Conservation (phyloP, 2,888 invertebrate genomes). For the Protophormia terraenovae region DNA sequence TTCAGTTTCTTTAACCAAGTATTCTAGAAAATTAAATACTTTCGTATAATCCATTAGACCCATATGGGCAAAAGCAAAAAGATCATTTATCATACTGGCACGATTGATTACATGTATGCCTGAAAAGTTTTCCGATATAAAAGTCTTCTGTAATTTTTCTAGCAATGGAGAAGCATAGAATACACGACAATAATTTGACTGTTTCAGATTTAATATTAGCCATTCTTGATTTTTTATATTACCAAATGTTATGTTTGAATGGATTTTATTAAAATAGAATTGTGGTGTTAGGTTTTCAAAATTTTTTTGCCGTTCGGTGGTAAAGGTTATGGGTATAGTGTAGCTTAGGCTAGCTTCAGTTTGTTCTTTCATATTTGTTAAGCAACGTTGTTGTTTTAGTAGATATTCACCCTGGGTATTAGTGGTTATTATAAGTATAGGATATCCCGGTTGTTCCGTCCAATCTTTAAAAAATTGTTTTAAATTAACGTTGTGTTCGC, state of each 20-base stretch:
- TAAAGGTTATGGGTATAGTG: constrained; percentile 77
- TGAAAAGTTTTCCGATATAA: constrained; percentile 68
- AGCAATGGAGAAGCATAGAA: constrained; percentile 86
- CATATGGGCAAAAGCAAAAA: constrained; percentile 85
- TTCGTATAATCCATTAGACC: constrained; percentile 82
- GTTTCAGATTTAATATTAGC: constrained; percentile 76
- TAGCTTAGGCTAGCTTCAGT: constrained; percentile 72
- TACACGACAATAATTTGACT: constrained; percentile 83
- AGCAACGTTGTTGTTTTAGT: constrained; percentile 73
- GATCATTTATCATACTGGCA: constrained; percentile 89
- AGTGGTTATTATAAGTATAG: constrained; percentile 83
- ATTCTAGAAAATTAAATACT: constrained; percentile 85
- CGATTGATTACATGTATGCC: constrained; percentile 83
- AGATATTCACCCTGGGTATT: constrained; percentile 45
- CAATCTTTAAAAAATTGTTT: constrained; percentile 82
- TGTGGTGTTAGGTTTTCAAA: constrained; percentile 73
- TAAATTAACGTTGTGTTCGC: constrained; percentile 74
- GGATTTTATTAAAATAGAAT: constrained; percentile 69
- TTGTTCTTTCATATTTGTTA: constrained; percentile 69
- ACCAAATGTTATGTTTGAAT: not conserved
- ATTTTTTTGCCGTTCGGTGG: constrained; percentile 72
- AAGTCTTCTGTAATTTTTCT: constrained; percentile 73
- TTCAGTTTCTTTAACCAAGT: constrained; percentile 85
- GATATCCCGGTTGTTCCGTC: constrained; percentile 86
- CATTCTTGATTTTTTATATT: constrained; percentile 67